phyloP scores from a whole-genome alignment of 2,113 vertebrate species.

The Rhabdomys dilectus region DNA sequence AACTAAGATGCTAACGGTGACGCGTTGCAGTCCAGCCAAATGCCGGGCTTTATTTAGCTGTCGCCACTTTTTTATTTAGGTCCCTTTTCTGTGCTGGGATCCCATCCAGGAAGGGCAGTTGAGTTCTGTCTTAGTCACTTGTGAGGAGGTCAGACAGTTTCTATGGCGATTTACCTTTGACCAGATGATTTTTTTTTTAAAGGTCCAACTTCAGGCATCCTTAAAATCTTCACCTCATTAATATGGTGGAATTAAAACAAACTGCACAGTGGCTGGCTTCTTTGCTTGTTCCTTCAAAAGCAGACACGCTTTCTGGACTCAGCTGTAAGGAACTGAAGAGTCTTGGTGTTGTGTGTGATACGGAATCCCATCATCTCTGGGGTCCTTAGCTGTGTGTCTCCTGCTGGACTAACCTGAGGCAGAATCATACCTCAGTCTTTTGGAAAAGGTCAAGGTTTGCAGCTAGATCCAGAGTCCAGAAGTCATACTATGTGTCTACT shows the following conservation, averaged over 20 bases:
- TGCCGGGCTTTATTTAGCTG: not conserved
- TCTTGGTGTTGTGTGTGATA: not conserved
- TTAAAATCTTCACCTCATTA: conserved; percentile 25
- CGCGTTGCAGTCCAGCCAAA: not conserved
- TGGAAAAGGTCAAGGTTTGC: not conserved
- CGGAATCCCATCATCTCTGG: not conserved
- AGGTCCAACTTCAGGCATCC: not conserved
- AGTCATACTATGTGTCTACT: not conserved
- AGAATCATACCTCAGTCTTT: not conserved
- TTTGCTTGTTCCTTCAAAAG: not conserved
- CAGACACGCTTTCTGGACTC: not conserved
- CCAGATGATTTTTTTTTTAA: not conserved
- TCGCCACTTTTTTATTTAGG: not conserved
- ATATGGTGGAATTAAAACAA: not conserved
- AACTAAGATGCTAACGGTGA: not conserved
- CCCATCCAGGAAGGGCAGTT: not conserved
- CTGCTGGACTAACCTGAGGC: rapidly evolving
- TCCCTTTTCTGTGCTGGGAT: not conserved
- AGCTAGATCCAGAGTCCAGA: not conserved
- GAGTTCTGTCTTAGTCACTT: not conserved
- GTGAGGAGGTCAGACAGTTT: not conserved
- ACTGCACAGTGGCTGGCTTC: not conserved
- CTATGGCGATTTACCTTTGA: not conserved
- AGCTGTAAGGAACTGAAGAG: not conserved
- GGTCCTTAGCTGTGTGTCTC: not conserved